phyloP scores from a whole-genome alignment of 2,888 invertebrate species.

The Athripsodes cinereus region DNA sequence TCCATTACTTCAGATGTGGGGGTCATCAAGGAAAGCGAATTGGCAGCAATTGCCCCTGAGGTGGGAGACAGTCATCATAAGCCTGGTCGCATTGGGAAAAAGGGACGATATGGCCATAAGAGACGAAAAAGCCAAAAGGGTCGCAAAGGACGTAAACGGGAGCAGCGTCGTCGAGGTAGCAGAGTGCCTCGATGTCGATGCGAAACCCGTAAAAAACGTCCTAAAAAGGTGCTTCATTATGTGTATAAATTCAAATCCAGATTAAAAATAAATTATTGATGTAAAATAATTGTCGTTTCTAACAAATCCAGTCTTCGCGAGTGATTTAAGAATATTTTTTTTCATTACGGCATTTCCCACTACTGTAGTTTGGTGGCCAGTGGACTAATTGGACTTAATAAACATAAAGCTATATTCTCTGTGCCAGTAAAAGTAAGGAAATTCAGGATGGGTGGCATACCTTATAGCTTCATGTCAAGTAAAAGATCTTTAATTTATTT shows the following conservation, averaged over 20 bases:
- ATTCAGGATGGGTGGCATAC: no score
- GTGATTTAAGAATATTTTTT: no score
- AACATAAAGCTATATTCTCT: no score
- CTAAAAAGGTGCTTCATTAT: slow-evolving; percentile 12
- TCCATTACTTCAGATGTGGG: slow-evolving; percentile 4
- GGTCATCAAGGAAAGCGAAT: slow-evolving; percentile 3
- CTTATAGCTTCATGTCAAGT: no score
- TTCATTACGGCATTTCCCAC: no score
- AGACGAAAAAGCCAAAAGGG: slow-evolving; percentile 7
- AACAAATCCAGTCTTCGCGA: no score
- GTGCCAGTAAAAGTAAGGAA: no score
- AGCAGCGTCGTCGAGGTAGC: slow-evolving; percentile 11
- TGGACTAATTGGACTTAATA: no score
- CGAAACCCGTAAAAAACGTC: slow-evolving; percentile 8
- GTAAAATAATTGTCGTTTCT: no score
- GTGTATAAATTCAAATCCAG: background rate
- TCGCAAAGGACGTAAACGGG: slow-evolving; percentile 8
- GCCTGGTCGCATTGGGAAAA: slow-evolving; percentile 9
- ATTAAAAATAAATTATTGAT: no score
- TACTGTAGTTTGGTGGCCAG: no score
- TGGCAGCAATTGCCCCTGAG: slow-evolving; percentile 17
- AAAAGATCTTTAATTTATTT: no score
- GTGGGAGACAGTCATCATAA: slow-evolving; percentile 1
- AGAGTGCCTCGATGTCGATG: slow-evolving; percentile 18
- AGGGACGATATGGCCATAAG: slow-evolving; percentile 11